Conservation (phyloP, 2,113 vertebrate genomes). For the Crocuta crocuta region DNA sequence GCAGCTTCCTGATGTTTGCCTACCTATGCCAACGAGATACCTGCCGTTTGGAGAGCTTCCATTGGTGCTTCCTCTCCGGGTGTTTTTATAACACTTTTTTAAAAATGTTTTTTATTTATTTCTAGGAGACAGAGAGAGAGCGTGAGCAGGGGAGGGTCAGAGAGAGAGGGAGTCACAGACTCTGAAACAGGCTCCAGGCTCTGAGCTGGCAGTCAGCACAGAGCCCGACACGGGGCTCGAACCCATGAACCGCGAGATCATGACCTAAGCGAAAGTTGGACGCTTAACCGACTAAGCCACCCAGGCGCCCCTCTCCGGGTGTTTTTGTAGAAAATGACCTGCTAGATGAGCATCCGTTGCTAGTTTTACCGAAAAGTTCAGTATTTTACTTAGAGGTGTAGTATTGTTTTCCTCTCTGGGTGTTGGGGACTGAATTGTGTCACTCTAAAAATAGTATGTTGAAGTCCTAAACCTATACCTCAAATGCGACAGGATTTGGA, state of each 20-base stretch:
- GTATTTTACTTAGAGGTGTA: background rate
- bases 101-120: no score
- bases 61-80: background rate
- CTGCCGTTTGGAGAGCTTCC: background rate
- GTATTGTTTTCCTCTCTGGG: background rate
- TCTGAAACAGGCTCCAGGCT: no score
- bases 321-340: background rate
- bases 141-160: no score
- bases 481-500: background rate
- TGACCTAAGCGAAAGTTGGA: no score
- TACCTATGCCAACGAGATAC: background rate
- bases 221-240: no score
- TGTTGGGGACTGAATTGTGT: background rate
- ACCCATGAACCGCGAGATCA: no score
- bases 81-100: background rate
- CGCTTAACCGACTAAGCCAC: no score
- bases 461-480: background rate
- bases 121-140: no score
- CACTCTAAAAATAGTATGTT: background rate
- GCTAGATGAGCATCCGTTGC: background rate
- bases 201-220: no score
- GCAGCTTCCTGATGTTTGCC: fast-evolving
- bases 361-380: background rate
- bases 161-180: no score
- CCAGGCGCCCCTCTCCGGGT: no score